Evolutionary conservation across 1,140 invertebrate species (phyloP), one percentile per base, ranked within the genome.

Genomic region (Eciton burchellii): DNA sequence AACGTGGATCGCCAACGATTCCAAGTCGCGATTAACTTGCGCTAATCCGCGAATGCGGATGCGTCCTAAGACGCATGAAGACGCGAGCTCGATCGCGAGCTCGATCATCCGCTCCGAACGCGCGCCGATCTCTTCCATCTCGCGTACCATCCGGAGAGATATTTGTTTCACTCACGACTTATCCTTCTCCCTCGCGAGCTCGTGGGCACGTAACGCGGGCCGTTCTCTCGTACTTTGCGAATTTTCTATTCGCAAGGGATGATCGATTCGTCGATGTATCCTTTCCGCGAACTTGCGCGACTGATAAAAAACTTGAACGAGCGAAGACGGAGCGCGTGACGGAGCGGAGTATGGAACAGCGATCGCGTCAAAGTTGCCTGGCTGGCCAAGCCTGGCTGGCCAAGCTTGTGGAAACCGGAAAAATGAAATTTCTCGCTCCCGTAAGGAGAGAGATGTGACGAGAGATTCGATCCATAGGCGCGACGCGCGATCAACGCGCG

Each of bases 141-240:
- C 54, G 63, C 57, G 54, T 54, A 16, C 43, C 24, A 49, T 41
- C 43, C 59, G 11, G 59, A 35, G 35, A 35, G 35, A 62, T 70
- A 77, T 88, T 88, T 86, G 86, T 88, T 88, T 86, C 71, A 76
- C 76, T 60, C 70, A 81, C n/a, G n/a, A 84, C 70, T 81, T 72
- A 49, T 73, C 57, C 77, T 52, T 26, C 35, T 47, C 68, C 21
- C 35, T 47, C 68, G 59, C 14, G 52, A 19, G 49, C 16, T 57
- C 54, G 26, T 26, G 26, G 14, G 19, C 5, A 45, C 29, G 60
- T 19, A 47, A 52, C 59, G 59, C 41, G n/a, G 14, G 62, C 43
- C 56, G 21, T 35, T 35, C 21, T 45, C 49, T 43, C 63, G 26
- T 43, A 54, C 74, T 70, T 70, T 57, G 74, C 49, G 56, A 79